phyloP scores from a whole-genome alignment of 2,888 invertebrate species.

The Himalopsyche tibetana region DNA sequence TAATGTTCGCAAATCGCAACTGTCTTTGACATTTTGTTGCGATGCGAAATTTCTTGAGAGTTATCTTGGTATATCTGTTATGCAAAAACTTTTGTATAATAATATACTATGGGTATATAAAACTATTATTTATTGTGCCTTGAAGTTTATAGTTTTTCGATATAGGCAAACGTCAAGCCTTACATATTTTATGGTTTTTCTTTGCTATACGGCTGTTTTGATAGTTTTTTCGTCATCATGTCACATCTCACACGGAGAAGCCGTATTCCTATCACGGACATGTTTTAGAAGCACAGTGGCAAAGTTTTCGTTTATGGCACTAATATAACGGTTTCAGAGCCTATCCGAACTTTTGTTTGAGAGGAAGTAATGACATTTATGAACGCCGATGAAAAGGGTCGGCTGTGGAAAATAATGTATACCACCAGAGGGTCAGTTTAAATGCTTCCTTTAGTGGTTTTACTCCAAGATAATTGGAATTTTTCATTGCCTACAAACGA shows the following conservation, averaged over 20 bases:
- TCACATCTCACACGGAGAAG: slow-evolving; percentile 4
- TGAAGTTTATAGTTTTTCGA: slow-evolving; percentile 31
- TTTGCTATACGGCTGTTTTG: not conserved
- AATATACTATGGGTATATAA: not conserved
- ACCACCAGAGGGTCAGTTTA: slow-evolving; percentile 59
- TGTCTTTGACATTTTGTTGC: too few species aligned
- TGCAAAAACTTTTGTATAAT: not conserved
- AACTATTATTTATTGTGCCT: slow-evolving; percentile 1
- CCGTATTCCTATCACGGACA: slow-evolving; percentile 57
- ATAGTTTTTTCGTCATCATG: slow-evolving; percentile 45
- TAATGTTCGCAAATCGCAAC: too few species aligned
- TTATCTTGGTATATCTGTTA: not conserved
- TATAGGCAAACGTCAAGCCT: slow-evolving; percentile 9
- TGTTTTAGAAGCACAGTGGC: slow-evolving; percentile 51
- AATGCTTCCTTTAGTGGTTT: slow-evolving; percentile 62
- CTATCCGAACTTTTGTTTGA: slow-evolving; percentile 58
- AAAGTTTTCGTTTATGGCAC: slow-evolving; percentile 60
- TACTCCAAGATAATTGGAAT: slow-evolving; percentile 60
- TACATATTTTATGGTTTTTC: slow-evolving; percentile 30
- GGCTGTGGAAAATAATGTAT: slow-evolving; percentile 58
- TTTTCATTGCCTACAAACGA: slow-evolving; percentile 58
- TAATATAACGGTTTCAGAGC: slow-evolving; percentile 54
- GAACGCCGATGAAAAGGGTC: slow-evolving; percentile 64
- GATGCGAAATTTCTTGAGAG: too few species aligned
- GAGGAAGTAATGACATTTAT: slow-evolving; percentile 63